phyloP scores from a whole-genome alignment of 1,140 invertebrate genomes.

The Octopus sinensis region DNA sequence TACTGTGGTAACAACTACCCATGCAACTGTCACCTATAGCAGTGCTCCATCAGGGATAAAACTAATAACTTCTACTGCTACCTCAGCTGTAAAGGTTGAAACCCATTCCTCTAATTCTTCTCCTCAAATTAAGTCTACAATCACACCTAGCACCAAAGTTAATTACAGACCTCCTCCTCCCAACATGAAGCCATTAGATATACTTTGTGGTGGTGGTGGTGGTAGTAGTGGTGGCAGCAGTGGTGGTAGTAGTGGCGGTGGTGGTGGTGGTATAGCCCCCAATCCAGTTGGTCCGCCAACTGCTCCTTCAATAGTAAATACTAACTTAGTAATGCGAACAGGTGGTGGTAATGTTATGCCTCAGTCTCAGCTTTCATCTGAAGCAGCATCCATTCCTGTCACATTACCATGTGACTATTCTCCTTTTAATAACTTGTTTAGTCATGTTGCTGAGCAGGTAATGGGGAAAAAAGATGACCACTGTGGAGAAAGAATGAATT shows the following conservation, averaged over 20 bases:
- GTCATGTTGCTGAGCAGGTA: conserved; percentile 65
- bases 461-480: conserved; percentile 69
- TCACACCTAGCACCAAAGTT: no score
- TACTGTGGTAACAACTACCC: conserved; percentile 22
- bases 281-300: conserved; percentile 12
- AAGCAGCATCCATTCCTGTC: conserved; percentile 17
- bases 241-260: no score
- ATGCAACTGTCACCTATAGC: conserved; percentile 26
- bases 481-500: conserved; percentile 67
- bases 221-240: no score
- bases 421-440: conserved; percentile 73
- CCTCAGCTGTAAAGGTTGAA: background rate
- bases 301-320: background rate
- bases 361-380: conserved; percentile 15
- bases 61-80: conserved; percentile 15
- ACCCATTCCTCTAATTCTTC: conserved; percentile 1
- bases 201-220: background rate
- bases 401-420: conserved; percentile 66
- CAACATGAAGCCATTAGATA: conserved; percentile 20
- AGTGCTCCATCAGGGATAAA: conserved; percentile 23
- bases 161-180: background rate
- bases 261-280: no score
- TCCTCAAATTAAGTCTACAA: background rate
- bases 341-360: conserved; percentile 1
- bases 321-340: background rate